Base-by-base conservation (phyloP, 2,113 vertebrate genomes). In the Neomonachus schauinslandi region DNA sequence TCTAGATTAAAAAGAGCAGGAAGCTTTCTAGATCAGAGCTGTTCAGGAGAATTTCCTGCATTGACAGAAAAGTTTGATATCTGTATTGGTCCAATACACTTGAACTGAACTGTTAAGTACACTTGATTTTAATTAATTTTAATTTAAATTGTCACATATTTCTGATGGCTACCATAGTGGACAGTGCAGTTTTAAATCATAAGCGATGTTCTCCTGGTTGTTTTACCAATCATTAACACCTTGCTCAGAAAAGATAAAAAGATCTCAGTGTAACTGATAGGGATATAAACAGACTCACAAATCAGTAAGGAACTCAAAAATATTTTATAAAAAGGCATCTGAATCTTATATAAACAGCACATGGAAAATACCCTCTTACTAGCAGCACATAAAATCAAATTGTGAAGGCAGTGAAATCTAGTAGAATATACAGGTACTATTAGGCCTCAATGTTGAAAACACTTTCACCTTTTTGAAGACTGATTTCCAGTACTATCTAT, bases 241-340 rank as follows among this genome's bases (percentile, higher is more conserved):
- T 88, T 79, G 15, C 46, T 96, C 83, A 71, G 77, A 91, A 87
- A 88, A 89, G 65, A 93, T 24, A 53, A 91, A 91, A 91, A 69
- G 22, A 95, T 88, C 88, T 91, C 15, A 65, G 1, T 39, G 33
- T 85, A 88, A 72, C 28, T 59, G 36, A 74, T 12, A 82, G 5
- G 74, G 22, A 85, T 89, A 28, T 28, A n/a, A 24, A 76, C 14
- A 96, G 86, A 89, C 8, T 92, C 65, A 67, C 2, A 88, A 53
- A 91, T 71, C 84, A 94, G 59, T 91, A 97, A 93, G 67, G 26
- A 84, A 71, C 31, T 87, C 3, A 91, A 74, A 91, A 90, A 74
- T 46, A 80, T 76, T 96, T 96, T 63, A 69, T 24, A 42, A 85
- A 91, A 91, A 93, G 31, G 12, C 59, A 96, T 26, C 55, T 65